phyloP scores from a whole-genome alignment of 92 coral and sea anemone species.

The Plumapathes pennacea region DNA sequence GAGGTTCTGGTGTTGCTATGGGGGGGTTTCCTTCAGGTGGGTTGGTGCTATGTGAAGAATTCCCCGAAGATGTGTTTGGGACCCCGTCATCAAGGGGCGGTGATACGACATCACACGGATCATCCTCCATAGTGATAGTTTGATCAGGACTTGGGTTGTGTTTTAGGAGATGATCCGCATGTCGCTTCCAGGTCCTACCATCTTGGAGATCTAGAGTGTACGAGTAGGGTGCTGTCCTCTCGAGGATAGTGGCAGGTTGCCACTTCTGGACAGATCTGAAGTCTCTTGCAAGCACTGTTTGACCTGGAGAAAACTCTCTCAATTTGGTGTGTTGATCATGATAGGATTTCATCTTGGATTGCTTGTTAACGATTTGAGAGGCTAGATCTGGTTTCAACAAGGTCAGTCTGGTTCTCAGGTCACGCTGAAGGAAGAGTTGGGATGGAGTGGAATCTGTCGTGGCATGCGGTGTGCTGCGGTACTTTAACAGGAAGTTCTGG shows the following conservation, averaged over 20 bases:
- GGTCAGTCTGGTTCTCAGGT: conserved; percentile 19
- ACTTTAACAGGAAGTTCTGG: conserved; percentile 17
- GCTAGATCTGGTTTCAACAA: conserved; percentile 25
- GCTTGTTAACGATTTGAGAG: conserved; percentile 16
- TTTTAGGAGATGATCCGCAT: no score
- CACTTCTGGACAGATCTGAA: conserved; percentile 6
- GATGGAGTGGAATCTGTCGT: conserved; percentile 13
- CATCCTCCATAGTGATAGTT: no score
- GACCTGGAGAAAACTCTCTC: conserved; percentile 8
- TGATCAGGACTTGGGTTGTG: no score
- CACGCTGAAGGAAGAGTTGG: conserved; percentile 7
- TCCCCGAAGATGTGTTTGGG: no score
- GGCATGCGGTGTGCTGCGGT: conserved; percentile 15
- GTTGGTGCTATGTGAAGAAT: no score
- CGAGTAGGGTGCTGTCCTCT: no score
- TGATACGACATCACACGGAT: no score
- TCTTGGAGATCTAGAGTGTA: no score
- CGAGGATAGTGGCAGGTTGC: conserved; percentile 20
- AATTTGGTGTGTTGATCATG: conserved; percentile 21
- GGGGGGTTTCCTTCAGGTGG: no score
- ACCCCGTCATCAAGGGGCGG: no score
- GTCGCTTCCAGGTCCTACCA: no score
- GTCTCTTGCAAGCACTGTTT: conserved; percentile 19
- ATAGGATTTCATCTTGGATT: conserved; percentile 27
- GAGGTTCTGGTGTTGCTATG: no score